Evolutionary conservation across 2,888 invertebrate species (phyloP).

Genomic region (Hedychridium roseum): DNA sequence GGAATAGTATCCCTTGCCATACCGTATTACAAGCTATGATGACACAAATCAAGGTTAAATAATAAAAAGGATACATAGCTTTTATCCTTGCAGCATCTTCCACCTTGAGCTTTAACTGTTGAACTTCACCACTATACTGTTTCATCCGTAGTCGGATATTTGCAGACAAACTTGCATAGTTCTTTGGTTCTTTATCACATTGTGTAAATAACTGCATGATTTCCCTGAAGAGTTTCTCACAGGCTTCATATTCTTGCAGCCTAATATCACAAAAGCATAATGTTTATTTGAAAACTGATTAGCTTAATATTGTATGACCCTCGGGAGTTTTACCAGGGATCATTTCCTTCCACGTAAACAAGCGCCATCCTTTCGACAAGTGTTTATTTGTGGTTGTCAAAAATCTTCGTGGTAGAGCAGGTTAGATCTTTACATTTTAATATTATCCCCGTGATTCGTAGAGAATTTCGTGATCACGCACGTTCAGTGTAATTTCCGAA

Average conservation of each 20-base stretch:
- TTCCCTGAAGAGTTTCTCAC: conserved; percentile 71
- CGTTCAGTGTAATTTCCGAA: no score
- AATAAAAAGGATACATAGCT: conserved; percentile 63
- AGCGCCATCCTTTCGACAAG: no score
- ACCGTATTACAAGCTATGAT: neutral
- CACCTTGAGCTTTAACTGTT: conserved; percentile 69
- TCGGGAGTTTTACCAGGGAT: conserved; percentile 52
- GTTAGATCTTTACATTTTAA: no score
- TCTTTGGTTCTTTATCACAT: conserved; percentile 66
- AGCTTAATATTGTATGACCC: neutral
- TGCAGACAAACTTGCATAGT: conserved; percentile 69
- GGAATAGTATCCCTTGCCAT: conserved; percentile 30
- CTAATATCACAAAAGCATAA: conserved; percentile 54
- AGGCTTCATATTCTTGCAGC: conserved; percentile 73
- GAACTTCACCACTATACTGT: conserved; percentile 70
- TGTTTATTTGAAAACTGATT: neutral
- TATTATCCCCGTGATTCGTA: no score
- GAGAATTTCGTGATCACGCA: no score
- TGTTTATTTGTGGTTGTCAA: no score
- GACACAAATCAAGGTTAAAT: neutral
- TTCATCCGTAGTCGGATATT: conserved; percentile 70
- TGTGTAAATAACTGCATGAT: conserved; percentile 71
- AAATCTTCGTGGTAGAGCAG: no score
- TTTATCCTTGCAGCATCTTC: conserved; percentile 63
- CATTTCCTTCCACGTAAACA: conserved; percentile 55